These are phyloP conservation scores for Dipus sagitta DNA, from an alignment of 2,797 vertebrate genomes.

Conservation along the genomic window DNA sequence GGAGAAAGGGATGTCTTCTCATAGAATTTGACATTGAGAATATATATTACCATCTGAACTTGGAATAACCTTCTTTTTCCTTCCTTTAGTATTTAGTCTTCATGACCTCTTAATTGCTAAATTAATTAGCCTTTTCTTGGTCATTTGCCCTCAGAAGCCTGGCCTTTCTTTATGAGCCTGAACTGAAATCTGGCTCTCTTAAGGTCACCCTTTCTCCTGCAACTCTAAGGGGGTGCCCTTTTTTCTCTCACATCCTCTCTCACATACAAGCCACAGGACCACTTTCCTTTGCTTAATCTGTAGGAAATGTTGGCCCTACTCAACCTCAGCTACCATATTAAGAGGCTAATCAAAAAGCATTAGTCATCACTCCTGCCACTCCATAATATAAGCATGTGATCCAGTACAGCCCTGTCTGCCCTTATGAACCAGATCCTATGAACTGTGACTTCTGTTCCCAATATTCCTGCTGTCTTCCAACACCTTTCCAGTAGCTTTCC, in stretches of 20 bases:
- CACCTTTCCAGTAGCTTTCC: not conserved
- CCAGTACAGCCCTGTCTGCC: not conserved
- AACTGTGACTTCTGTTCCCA: not conserved
- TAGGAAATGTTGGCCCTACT: not conserved
- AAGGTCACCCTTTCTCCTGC: not conserved
- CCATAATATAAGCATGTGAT: not conserved
- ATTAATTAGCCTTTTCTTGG: conserved; percentile 35
- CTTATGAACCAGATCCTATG: not conserved
- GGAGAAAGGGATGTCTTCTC: conserved; percentile 20
- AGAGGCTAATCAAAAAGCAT: not conserved
- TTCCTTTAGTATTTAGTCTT: conserved; percentile 54
- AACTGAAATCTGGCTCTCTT: not conserved
- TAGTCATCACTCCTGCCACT: not conserved
- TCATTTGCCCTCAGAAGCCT: not conserved
- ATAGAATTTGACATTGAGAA: conserved; percentile 63
- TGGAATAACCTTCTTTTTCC: conserved; percentile 51
- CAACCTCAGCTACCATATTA: not conserved
- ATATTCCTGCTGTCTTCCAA: not conserved
- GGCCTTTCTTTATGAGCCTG: conserved; percentile 30
- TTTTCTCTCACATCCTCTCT: not conserved
- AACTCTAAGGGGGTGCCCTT: not conserved
- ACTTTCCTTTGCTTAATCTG: not conserved
- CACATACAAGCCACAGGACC: too few species aligned
- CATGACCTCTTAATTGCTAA: conserved; percentile 59
- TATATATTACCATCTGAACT: conserved; percentile 60